These are phyloP conservation scores for Fragariocoptes setiger DNA, from an alignment of 1,140 invertebrate species.

Conservation along the genomic window DNA sequence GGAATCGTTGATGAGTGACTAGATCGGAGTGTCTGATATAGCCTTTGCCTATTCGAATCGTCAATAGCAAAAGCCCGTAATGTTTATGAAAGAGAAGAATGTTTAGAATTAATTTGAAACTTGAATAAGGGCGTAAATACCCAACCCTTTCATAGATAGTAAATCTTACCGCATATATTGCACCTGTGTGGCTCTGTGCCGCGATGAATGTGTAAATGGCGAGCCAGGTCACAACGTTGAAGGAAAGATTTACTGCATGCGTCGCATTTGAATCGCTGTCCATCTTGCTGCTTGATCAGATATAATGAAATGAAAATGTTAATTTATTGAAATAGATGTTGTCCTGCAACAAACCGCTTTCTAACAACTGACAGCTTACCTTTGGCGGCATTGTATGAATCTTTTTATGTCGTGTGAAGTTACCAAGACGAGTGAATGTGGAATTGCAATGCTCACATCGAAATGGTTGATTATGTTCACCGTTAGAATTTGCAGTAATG, in stretches of 20 bases:
- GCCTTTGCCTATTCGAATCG: too few relatives aligned
- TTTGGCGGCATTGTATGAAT: constrained; percentile 11
- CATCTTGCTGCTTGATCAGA: constrained; percentile 7
- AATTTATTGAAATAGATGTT: not conserved
- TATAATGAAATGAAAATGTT: not conserved
- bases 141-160: constrained; percentile 14
- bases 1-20: constrained; percentile 16
- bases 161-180: constrained; percentile 14
- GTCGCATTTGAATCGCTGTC: constrained; percentile 13
- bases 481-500: too few relatives aligned
- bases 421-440: constrained; percentile 14
- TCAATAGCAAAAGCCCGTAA: too few relatives aligned
- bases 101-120: too few relatives aligned
- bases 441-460: constrained; percentile 17
- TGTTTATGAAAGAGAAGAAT: too few relatives aligned
- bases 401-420: constrained; percentile 12
- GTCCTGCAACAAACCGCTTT: not conserved
- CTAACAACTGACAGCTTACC: constrained; percentile 2
- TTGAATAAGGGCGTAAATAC: too few relatives aligned
- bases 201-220: constrained; percentile 15
- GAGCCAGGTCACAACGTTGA: constrained; percentile 16
- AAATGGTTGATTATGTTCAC: constrained; percentile 25
- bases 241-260: constrained; percentile 15
- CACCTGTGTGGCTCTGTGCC: constrained; percentile 16
- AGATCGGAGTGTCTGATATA: constrained; percentile 17